A percentile compares a stretch with the other conserved stretches of the same genome.
These are phyloP conservation scores for Daktulosphaira vitifoliae DNA, from an alignment of 1,140 invertebrate genomes.

Conservation along the genomic window DNA sequence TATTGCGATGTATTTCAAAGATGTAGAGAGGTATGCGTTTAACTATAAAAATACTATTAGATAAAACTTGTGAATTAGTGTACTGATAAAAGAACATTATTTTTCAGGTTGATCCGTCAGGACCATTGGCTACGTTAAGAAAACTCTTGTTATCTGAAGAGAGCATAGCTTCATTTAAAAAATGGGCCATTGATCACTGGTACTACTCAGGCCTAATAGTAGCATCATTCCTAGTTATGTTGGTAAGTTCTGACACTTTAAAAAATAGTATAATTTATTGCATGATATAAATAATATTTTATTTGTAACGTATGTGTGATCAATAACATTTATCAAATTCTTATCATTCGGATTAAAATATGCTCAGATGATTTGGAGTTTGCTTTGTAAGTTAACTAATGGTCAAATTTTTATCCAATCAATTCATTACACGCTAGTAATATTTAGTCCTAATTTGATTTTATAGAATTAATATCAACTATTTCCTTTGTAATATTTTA, in stretches of 20 bases:
- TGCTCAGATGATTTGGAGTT: constrained; percentile 14
- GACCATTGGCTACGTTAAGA: constrained; percentile 81
- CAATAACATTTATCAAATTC: not conserved
- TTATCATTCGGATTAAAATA: not conserved
- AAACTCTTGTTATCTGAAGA: constrained; percentile 81
- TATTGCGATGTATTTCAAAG: constrained; percentile 99
- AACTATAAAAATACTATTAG: not conserved
- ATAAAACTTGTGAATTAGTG: too few species aligned
- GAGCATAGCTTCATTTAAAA: constrained; percentile 71
- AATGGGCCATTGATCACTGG: constrained; percentile 77
- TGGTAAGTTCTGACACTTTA: constrained; percentile 55
- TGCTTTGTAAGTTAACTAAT: constrained; percentile 20
- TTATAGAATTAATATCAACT: too few species aligned
- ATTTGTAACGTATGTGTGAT: not conserved
- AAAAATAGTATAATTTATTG: too few species aligned
- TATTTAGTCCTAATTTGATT: too few species aligned
- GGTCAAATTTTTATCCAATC: too few species aligned
- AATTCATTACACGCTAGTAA: too few species aligned
- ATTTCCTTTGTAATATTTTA: too few species aligned
- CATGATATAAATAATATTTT: not conserved
- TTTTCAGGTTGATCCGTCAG: constrained; percentile 75
- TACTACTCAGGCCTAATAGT: constrained; percentile 70
- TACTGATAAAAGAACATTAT: constrained; percentile 17
- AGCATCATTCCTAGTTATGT: constrained; percentile 59
- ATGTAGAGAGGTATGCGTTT: constrained; percentile 66